phyloP scores from a whole-genome alignment of 2,113 vertebrate genomes.

The Gymnogyps californianus region DNA sequence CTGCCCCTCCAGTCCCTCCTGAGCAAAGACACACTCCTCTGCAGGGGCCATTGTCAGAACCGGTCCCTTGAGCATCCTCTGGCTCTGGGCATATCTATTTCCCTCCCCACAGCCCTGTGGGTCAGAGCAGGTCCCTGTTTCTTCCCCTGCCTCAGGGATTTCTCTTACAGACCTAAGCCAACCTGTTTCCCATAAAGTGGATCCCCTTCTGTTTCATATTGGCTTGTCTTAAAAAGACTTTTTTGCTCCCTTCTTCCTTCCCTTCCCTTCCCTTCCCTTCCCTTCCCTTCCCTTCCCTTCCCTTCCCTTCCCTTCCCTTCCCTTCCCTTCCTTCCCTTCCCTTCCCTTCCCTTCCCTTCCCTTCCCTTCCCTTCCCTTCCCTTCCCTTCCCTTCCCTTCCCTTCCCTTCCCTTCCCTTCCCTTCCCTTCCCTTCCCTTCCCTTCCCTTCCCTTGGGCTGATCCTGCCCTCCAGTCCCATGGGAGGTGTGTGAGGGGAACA shows the following conservation, averaged over 20 bases:
- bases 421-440: too few relatives aligned
- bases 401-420: too few relatives aligned
- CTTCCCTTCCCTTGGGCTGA: too few relatives aligned
- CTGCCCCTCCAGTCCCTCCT: background rate
- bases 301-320: background rate
- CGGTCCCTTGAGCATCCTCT: background rate
- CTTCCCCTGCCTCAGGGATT: background rate
- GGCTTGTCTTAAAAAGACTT: background rate
- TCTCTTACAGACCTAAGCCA: background rate
- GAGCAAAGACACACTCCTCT: background rate
- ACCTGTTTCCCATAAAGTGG: background rate
- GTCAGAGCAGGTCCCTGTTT: background rate
- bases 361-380: too few relatives aligned
- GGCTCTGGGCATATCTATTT: background rate
- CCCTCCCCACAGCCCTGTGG: accelerated
- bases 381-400: background rate
- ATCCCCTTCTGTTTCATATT: background rate
- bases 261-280: too few relatives aligned
- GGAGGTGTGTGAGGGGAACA: too few relatives aligned
- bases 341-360: too few relatives aligned
- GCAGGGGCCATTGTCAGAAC: accelerated
- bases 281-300: too few relatives aligned
- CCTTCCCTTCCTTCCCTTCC: background rate
- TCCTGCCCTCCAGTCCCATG: too few relatives aligned
- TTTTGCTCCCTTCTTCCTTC: background rate